Conservation (phyloP, 2,888 invertebrate species). For the Frankliniella intonsa region DNA sequence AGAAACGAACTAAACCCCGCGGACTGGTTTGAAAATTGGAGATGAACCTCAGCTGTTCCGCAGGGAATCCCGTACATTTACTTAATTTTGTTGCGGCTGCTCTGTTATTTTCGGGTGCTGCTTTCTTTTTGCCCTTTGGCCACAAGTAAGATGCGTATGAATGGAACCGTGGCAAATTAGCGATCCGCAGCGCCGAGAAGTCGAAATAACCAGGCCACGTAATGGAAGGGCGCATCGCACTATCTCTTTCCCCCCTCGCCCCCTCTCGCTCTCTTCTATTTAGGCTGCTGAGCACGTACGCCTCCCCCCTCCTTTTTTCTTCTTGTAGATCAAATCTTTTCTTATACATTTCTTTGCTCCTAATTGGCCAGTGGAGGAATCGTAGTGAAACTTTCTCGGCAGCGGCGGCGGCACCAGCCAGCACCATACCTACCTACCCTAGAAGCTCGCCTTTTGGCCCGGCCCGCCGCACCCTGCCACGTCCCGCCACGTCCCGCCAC, state of each 20-base stretch:
- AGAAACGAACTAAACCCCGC: no score
- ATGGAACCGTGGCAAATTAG: no score
- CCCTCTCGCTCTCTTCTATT: no score
- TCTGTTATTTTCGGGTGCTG: not conserved
- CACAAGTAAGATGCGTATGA: no score
- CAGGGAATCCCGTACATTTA: not conserved
- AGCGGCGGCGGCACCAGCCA: not conserved
- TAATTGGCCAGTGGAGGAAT: not conserved
- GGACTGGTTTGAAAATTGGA: no score
- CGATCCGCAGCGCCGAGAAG: not conserved
- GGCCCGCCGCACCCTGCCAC: not conserved
- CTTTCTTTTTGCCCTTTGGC: not conserved
- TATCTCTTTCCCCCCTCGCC: not conserved
- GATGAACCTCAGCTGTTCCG: no score
- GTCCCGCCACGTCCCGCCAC: not conserved
- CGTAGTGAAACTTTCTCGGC: not conserved
- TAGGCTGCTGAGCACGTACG: no score
- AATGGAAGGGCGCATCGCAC: not conserved
- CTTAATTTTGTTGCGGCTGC: not conserved
- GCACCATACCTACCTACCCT: not conserved
- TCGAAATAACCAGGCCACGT: not conserved
- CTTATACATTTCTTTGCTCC: not conserved
- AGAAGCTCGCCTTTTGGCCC: not conserved
- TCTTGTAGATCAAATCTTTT: not conserved
- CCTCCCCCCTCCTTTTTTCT: not conserved